Base-by-base conservation (phyloP, 2,797 vertebrate species). In the Pagetopsis macropterus region DNA sequence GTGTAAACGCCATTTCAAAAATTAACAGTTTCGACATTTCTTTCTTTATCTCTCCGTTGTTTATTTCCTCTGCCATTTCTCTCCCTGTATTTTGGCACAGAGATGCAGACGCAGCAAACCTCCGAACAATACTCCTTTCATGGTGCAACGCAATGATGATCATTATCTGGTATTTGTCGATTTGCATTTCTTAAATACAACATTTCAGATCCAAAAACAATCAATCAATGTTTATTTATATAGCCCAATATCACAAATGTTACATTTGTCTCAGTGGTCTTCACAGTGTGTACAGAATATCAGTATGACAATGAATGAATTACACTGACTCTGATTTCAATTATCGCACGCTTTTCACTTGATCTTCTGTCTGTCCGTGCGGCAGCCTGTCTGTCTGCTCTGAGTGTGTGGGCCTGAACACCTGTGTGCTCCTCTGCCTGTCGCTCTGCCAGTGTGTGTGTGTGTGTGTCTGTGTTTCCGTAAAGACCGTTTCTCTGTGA, bases 81-180 rank as follows among this genome's bases (percentile, higher is more conserved):
- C 68, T 75, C 74, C 60, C 19, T 44, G 74, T 70, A 60, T 78
- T 75, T 77, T 85, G 63, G 85, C 79, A 75, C 65, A 83, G 86
- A 89, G 88, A 90, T 84, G 89, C 79, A 76, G 87, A 90, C 84
- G 75, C 86, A 87, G 86, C 88, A 86, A 84, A 84, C 75, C 82
- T 23, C 40, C 23, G 62, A 90, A 95, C 93, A 95, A 95, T 93
- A 93, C 92, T 54, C 90, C 90, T 94, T 95, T 95, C 94, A 95
- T 92, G 91, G 88, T 91, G 91, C 91, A 87, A 88, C 92, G 90
- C 92, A 91, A 85, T 87, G 88, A 92, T 90, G 89, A 92, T 89
- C 88, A 89, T 84, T n/a, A 55, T 44, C 51, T 31, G n/a, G 41
- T 37, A 45, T 46, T 46, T 45, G 5, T 19, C 4, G 9, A 27